Evolutionary conservation across 2,888 invertebrate genomes (phyloP).

Genomic region (Dorcus parallelipipedus): DNA sequence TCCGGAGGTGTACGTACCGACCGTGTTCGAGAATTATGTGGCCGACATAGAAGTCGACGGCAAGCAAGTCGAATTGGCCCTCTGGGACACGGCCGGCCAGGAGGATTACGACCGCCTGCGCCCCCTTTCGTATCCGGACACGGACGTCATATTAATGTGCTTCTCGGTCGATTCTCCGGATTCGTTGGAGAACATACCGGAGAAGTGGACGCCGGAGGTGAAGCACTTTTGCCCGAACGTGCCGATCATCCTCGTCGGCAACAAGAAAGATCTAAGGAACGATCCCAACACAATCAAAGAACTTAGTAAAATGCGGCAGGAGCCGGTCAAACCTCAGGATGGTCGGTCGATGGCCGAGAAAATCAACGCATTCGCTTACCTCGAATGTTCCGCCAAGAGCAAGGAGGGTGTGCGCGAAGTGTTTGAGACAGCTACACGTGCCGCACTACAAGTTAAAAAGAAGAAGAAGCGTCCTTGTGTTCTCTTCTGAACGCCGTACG

Average conservation of each 20-base stretch:
- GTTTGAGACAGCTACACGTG: slow-evolving; percentile 97
- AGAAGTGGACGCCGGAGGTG: slow-evolving; percentile 99
- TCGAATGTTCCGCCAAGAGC: slow-evolving; percentile 99
- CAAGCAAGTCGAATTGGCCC: slow-evolving; percentile 89
- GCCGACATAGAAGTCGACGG: slow-evolving; percentile 99
- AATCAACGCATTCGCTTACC: slow-evolving; percentile 96
- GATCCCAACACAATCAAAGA: slow-evolving; percentile 93
- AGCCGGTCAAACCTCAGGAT: slow-evolving; percentile 96
- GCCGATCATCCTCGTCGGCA: slow-evolving; percentile 97
- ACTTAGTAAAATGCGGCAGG: slow-evolving; percentile 97
- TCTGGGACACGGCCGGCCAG: slow-evolving; percentile 91
- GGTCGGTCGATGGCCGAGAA: slow-evolving; percentile 98
- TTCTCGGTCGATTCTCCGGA: slow-evolving; percentile 99
- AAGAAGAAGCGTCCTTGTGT: slow-evolving; percentile 91
- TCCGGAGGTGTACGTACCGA: slow-evolving; percentile 99
- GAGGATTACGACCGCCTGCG: slow-evolving; percentile 82
- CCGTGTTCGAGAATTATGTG: slow-evolving; percentile 99
- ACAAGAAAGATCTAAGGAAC: slow-evolving; percentile 95
- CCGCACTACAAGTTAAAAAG: slow-evolving; percentile 95
- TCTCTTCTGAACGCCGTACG: slow-evolving; percentile 47
- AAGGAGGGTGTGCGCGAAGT: slow-evolving; percentile 99
- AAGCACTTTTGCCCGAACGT: slow-evolving; percentile 99
- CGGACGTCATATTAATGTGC: slow-evolving; percentile 99
- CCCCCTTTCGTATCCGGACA: slow-evolving; percentile 85
- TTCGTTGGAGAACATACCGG: slow-evolving; percentile 98